Base-by-base conservation (phyloP, 2,888 invertebrate genomes). In the Pachliopta kotzebuea region DNA sequence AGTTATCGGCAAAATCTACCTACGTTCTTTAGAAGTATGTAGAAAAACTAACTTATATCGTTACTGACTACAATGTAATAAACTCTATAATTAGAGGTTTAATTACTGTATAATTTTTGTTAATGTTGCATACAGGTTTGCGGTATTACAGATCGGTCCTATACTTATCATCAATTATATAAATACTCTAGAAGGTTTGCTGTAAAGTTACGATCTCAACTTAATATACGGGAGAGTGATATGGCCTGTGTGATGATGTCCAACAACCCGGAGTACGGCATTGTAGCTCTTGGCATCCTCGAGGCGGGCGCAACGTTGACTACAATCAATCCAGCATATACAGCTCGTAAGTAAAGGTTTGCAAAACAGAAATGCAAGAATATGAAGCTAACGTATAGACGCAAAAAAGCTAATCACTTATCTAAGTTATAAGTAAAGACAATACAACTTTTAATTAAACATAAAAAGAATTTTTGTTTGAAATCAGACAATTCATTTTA, bases 241-340 rank as follows among this genome's bases (percentile, higher is more conserved):
- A 93, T 94, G 0, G 78, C 96, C 3, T 95, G 94, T 4, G 70
- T 96, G 24, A 92, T 95, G 70, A 81, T 96, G 75, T 94, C 94
- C 7, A 96, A 96, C 78, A 77, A 93, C 24, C 96, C 96, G 0
- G 96, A 96, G 78, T 95, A 93, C 75, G 91, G 94, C 0, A 83
- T 95, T 21, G 92, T 92, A 7, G 76, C 92, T 1, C 76, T 95
- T 49, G 96, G 95, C 0, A 85, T 92, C 29, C 74, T 95, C 9
- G 93, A 95, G 73, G 95, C 95, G 18, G 95, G 95, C 0, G 83
- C 95, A 9, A 77, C 92, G 56, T 91, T 94, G 1, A 95, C 96
- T 1, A 94, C 95, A 0, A 88, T 95, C 6, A 96, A 96, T 87
- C 95, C 96, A 4, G 80, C 93, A 66, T 96, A 95, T 73, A 96